Percentiles rank a stretch among this genome's conserved stretches.
phyloP scores from a whole-genome alignment of 1,140 invertebrate species.

The Drosophila guanche region DNA sequence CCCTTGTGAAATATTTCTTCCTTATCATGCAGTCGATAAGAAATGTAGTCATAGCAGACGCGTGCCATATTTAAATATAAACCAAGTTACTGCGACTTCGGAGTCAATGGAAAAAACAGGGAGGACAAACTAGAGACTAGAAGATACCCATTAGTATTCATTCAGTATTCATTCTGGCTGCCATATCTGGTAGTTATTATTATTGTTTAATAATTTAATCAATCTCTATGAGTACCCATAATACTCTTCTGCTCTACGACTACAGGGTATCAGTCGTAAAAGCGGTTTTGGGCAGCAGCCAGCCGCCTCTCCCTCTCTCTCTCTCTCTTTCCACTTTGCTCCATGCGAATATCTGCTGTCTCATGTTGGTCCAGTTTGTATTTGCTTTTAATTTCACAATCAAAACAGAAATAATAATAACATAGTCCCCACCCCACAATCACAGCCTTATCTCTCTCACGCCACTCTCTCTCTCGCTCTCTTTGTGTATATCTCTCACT shows the following conservation, averaged over 20 bases:
- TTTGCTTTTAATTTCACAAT: slow-evolving; percentile 79
- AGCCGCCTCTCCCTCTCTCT: too few species aligned
- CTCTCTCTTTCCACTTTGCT: too few species aligned
- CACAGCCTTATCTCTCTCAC: slow-evolving; percentile 26
- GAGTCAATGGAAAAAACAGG: slow-evolving; percentile 32
- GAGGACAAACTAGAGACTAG: neutral
- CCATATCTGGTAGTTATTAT: too few species aligned
- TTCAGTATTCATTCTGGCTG: too few species aligned
- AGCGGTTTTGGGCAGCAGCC: too few species aligned
- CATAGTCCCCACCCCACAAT: neutral
- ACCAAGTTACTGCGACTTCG: slow-evolving; percentile 15
- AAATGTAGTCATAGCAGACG: slow-evolving; percentile 23
- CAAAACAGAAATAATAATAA: slow-evolving; percentile 46
- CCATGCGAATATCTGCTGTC: slow-evolving; percentile 31
- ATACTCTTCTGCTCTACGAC: neutral
- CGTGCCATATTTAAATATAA: slow-evolving; percentile 33
- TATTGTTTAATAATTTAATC: too few species aligned
- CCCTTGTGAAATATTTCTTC: slow-evolving; percentile 8
- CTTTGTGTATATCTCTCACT: slow-evolving; percentile 5
- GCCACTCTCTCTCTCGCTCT: slow-evolving; percentile 1
- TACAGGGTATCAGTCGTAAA: too few species aligned
- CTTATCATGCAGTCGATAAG: slow-evolving; percentile 41
- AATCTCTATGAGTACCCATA: neutral
- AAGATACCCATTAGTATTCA: too few species aligned
- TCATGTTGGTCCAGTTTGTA: slow-evolving; percentile 57